phyloP scores from a whole-genome alignment of 2,888 invertebrate genomes.

The Heliconius cydno region DNA sequence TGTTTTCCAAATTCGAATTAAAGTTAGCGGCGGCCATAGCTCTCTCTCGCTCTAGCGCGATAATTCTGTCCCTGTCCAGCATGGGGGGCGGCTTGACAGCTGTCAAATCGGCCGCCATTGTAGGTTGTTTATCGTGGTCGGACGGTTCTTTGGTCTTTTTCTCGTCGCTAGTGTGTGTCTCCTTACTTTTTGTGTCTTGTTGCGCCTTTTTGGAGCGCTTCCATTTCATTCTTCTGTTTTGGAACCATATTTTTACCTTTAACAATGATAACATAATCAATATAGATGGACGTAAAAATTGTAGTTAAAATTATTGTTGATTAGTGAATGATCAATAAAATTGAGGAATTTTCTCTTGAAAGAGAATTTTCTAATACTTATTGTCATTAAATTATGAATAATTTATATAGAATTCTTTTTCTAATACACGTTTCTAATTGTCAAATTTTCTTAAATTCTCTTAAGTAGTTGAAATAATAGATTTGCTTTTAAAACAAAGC shows the following conservation, averaged over 20 bases:
- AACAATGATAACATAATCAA: constrained; percentile 50
- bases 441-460: neutral
- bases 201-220: constrained; percentile 98
- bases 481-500: neutral
- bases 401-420: too few species aligned
- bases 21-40: constrained; percentile 80
- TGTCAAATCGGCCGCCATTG: constrained; percentile 74
- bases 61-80: constrained; percentile 79
- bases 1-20: constrained; percentile 80
- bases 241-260: constrained; percentile 99
- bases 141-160: constrained; percentile 65
- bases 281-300: neutral
- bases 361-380: neutral
- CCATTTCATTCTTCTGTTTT: constrained; percentile 99
- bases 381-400: neutral
- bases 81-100: constrained; percentile 76
- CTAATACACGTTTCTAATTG: neutral
- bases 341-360: neutral
- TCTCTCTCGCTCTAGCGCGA: constrained; percentile 75
- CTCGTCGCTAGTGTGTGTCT: constrained; percentile 65
- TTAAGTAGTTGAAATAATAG: neutral
- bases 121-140: constrained; percentile 64
- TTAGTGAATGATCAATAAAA: too few species aligned
- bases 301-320: too few species aligned
- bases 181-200: constrained; percentile 89